Percentiles rank a stretch among this genome's conserved stretches.
Evolutionary conservation across 35 echinoderm and acorn worm species (phyloP).

Genomic region (Eucidaris tribuloides): DNA sequence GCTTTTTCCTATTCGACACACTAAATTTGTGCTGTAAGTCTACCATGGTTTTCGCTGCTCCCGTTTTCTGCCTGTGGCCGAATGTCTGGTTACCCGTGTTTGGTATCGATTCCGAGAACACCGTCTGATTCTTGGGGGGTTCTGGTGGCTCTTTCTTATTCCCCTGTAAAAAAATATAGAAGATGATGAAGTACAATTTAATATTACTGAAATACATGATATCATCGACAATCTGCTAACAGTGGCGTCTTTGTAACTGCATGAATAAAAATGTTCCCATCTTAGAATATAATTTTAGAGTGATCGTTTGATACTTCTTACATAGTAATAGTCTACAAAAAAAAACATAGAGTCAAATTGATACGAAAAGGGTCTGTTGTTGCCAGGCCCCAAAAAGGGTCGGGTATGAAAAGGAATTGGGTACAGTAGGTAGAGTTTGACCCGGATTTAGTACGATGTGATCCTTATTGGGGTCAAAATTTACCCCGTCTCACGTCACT

Average conservation of each 20-base stretch:
- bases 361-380: no score
- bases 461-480: no score
- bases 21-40: conserved; percentile 63
- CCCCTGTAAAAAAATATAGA: conserved; percentile 18
- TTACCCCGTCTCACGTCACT: no score
- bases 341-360: neutral
- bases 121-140: conserved; percentile 47
- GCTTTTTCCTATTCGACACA: conserved; percentile 48
- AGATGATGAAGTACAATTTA: neutral
- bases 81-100: conserved; percentile 60
- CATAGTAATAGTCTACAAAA: neutral
- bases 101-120: conserved; percentile 50
- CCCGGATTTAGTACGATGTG: no score
- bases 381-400: no score
- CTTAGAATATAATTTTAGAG: neutral
- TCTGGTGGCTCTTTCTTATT: conserved; percentile 50
- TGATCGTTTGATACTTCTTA: neutral
- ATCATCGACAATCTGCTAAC: no score
- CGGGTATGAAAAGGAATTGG: no score
- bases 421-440: no score
- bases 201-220: neutral
- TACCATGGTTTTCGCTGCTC: conserved; percentile 57
- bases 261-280: neutral
- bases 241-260: no score
- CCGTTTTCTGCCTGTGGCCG: conserved; percentile 50